Conservation (phyloP, 2,113 vertebrate species). For the Trichomycterus rosablanca region DNA sequence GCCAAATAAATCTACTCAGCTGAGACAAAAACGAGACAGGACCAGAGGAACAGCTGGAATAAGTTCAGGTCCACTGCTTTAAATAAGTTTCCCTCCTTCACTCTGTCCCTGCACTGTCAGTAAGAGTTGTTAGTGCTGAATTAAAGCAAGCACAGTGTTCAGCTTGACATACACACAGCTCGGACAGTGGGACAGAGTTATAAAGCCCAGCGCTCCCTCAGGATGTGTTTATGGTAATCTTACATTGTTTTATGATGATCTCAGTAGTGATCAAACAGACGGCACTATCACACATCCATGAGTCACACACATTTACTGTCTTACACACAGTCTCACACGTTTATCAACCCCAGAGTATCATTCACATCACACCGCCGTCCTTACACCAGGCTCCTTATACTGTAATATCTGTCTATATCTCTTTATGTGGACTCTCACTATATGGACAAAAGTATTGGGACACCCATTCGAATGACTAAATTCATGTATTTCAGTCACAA, state of each 20-base stretch:
- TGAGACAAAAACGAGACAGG: constrained; percentile 11
- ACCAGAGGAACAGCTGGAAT: constrained; percentile 17
- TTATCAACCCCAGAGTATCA: too few species aligned
- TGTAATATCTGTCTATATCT: too few species aligned
- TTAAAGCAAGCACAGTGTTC: constrained; percentile 4
- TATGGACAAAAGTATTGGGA: too few species aligned
- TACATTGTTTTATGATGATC: constrained; percentile 9
- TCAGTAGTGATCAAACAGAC: constrained; percentile 1
- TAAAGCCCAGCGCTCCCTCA: too few species aligned
- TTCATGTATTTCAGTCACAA: too few species aligned
- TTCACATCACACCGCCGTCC: too few species aligned
- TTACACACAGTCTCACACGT: too few species aligned
- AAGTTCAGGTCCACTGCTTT: constrained; percentile 51
- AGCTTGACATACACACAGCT: too few species aligned
- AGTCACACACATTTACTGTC: constrained; percentile 1
- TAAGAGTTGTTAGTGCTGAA: constrained; percentile 37
- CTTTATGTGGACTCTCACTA: too few species aligned
- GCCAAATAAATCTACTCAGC: constrained; percentile 19
- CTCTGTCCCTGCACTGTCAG: constrained; percentile 33
- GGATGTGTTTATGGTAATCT: background rate
- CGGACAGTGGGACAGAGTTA: too few species aligned
- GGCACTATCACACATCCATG: background rate
- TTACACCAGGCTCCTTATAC: too few species aligned
- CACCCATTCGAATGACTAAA: too few species aligned
- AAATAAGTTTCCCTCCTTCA: constrained; percentile 45